Base-by-base conservation (phyloP, 1,140 invertebrate genomes). In the Formica exsecta region DNA sequence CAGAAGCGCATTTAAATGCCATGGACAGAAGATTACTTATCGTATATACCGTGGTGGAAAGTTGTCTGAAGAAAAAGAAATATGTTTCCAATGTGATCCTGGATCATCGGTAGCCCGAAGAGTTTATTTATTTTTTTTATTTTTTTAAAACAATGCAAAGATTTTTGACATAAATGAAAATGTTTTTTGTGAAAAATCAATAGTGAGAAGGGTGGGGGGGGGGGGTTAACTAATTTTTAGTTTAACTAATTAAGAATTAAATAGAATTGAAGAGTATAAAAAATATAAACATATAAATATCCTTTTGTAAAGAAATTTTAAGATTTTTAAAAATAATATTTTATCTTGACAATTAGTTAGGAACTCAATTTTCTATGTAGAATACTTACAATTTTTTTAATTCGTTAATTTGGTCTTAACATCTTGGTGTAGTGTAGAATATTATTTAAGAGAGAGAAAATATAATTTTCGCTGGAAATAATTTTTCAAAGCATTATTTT, bases 21-120 rank as follows among this genome's bases (percentile, higher is more conserved):
- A 95, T 99, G n/a, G 97, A 98, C 92, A 94, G 98, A 88, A 95
- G 98, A 93, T 92, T 99, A 57, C 92, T 97, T 65, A 96, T 97
- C 77, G 95, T 98, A 79, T 97, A 97, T 93, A 96, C 97, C 1
- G 96, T 97, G 73, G 96, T 98, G 76, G 96, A 98, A 94, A 96
- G 97, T 92, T 98, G 98, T 93, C 88, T 96, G 9, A 94, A 95
- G 71, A 89, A 93, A 79, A 95, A 93, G 51, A 93, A 94, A 65
- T 90, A 93, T 70, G 74, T 89, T 83, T 93, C 93, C n/a, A 93
- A 93, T 86, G 93, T 95, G 3, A 94, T 95, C 74, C 19, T 94
- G 41, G 91, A 94, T 59, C 90, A 91, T 86, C 89, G 89, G 51
- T 90, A 90, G 54, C 59, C 11, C 25, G 65, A 59, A 36, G 13